phyloP scores from a whole-genome alignment of 2,113 vertebrate species.

The Mastomys natalensis region DNA sequence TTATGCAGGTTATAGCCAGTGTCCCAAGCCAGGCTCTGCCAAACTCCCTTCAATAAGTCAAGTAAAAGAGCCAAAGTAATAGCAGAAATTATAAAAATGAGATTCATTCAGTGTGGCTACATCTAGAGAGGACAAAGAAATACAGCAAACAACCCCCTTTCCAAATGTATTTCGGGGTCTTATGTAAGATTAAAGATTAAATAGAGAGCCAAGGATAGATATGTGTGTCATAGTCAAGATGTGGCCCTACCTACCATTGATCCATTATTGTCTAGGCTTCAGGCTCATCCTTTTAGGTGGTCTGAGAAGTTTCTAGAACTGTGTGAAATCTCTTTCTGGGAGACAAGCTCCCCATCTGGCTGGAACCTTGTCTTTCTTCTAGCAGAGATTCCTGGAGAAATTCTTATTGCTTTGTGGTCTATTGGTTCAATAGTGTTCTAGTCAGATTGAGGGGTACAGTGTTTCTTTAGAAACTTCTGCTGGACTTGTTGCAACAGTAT shows the following conservation, averaged over 20 bases:
- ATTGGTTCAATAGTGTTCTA: background rate
- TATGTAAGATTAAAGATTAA: background rate
- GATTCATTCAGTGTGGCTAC: background rate
- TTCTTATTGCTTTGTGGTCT: background rate
- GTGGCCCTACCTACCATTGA: background rate
- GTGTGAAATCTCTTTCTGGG: background rate
- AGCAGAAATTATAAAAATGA: background rate
- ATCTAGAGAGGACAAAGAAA: background rate
- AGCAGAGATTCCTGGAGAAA: background rate
- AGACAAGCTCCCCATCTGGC: background rate
- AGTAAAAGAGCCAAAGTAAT: background rate
- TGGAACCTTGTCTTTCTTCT: background rate
- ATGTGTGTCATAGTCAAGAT: background rate
- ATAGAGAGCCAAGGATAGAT: background rate
- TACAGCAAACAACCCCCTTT: background rate
- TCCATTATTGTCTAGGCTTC: background rate
- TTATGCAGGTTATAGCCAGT: background rate
- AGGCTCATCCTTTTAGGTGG: background rate
- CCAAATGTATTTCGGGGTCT: background rate
- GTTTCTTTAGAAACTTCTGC: background rate
- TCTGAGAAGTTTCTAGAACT: background rate
- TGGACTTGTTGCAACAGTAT: background rate
- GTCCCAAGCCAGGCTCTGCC: background rate
- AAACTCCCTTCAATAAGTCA: background rate
- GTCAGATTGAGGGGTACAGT: background rate